These are phyloP conservation scores for Platyscapa corneri DNA, from an alignment of 1,140 invertebrate species.

Conservation along the genomic window DNA sequence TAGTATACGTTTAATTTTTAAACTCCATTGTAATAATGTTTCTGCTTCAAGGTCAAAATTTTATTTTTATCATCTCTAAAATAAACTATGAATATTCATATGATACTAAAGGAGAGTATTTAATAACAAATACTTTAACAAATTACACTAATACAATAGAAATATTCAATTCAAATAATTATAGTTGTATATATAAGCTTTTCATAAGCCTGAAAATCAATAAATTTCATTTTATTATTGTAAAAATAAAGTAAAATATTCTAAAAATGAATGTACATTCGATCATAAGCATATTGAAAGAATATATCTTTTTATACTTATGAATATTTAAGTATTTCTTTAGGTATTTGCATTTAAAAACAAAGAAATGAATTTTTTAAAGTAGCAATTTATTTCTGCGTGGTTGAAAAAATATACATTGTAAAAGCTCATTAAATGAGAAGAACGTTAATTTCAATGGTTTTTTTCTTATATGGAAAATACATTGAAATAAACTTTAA, in stretches of 20 bases:
- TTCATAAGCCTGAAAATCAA: not conserved
- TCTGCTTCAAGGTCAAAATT: too few species aligned
- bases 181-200: not conserved
- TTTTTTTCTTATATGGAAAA: conserved; percentile 11
- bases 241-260: conserved; percentile 8
- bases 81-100: too few species aligned
- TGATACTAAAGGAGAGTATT: too few species aligned
- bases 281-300: not conserved
- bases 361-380: not conserved
- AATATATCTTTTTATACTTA: not conserved
- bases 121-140: too few species aligned
- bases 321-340: not conserved
- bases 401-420: not conserved
- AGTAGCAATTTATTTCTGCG: not conserved
- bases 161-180: not conserved
- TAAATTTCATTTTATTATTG: not conserved
- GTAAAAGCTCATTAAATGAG: not conserved
- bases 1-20: too few species aligned
- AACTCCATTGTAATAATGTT: too few species aligned
- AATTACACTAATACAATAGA: too few species aligned
- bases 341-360: not conserved
- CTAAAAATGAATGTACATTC: not conserved
- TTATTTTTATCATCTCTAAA: too few species aligned
- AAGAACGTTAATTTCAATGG: not conserved
- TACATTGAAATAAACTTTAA: conserved; percentile 7